phyloP scores from a whole-genome alignment of 2,888 invertebrate species.

The Uloborus plumipes region DNA sequence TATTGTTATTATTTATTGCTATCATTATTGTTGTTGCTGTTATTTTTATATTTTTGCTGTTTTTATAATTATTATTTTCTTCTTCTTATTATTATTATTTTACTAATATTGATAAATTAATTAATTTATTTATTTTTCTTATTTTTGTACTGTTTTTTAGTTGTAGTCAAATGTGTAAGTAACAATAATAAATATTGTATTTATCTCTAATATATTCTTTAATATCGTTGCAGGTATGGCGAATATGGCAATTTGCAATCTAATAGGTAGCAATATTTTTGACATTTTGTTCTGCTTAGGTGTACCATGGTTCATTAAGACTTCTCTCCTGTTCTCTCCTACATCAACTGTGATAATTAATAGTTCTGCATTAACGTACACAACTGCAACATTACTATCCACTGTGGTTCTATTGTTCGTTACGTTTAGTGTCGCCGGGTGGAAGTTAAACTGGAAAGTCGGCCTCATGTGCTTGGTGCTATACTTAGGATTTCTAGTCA shows the following conservation, averaged over 20 bases:
- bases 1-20: too few relatives aligned
- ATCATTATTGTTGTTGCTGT: too few relatives aligned
- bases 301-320: slow-evolving; percentile 85
- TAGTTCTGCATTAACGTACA: slow-evolving; percentile 86
- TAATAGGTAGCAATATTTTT: slow-evolving; percentile 91
- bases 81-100: too few relatives aligned
- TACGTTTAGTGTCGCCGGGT: slow-evolving; percentile 92
- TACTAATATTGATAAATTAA: too few relatives aligned
- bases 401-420: slow-evolving; percentile 91
- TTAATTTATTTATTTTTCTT: too few relatives aligned
- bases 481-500: slow-evolving; percentile 91
- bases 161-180: too few relatives aligned
- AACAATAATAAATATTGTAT: too few relatives aligned
- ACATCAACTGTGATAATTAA: slow-evolving; percentile 53
- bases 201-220: slow-evolving; percentile 6
- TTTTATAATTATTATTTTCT: too few relatives aligned
- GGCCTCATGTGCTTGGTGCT: slow-evolving; percentile 91
- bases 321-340: slow-evolving; percentile 43
- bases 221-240: slow-evolving; percentile 62
- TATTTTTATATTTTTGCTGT: too few relatives aligned
- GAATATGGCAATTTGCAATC: slow-evolving; percentile 89
- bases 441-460: slow-evolving; percentile 92
- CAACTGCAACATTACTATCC: slow-evolving; percentile 90
- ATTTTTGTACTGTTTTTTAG: too few relatives aligned
- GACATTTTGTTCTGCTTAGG: slow-evolving; percentile 87